Percentiles rank a stretch among this genome's conserved stretches.
phyloP scores from a whole-genome alignment of 2,113 vertebrate species.

The Oreochromis aureus region DNA sequence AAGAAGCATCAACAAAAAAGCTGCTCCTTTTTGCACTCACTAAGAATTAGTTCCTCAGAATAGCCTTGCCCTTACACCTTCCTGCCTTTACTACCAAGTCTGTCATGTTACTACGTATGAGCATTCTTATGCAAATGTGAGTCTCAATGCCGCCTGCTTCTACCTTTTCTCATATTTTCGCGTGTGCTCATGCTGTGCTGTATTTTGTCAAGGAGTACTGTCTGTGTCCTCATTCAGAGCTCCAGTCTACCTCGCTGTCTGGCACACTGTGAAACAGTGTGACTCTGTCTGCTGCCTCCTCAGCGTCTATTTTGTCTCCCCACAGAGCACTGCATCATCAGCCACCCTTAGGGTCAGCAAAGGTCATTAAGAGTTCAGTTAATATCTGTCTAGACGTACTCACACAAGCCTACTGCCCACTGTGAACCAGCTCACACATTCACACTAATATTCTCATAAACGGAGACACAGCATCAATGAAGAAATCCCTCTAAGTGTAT shows the following conservation, averaged over 20 bases:
- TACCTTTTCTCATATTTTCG: not conserved
- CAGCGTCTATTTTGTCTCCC: constrained; percentile 32
- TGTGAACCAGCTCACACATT: not conserved
- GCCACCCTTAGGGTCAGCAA: constrained; percentile 26
- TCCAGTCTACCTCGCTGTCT: constrained; percentile 23
- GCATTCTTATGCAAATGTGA: not conserved
- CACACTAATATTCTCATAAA: not conserved
- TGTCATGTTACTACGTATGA: not conserved
- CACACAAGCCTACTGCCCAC: not conserved
- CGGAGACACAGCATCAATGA: not conserved
- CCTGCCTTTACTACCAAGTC: not conserved
- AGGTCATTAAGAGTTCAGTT: constrained; percentile 47
- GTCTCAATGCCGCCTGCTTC: not conserved
- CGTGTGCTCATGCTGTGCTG: not conserved
- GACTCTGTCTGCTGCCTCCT: constrained; percentile 38
- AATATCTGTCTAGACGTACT: constrained; percentile 30
- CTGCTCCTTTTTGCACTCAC: constrained; percentile 5
- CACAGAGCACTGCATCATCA: constrained; percentile 22
- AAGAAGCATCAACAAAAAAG: constrained; percentile 26
- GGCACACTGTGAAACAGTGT: constrained; percentile 7
- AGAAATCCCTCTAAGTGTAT: not conserved
- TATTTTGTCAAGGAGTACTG: not conserved
- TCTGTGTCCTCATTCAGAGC: not conserved
- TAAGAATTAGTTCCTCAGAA: constrained; percentile 1
- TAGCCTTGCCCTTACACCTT: not conserved